Conservation (phyloP, 2,113 vertebrate species). For the Antidorcas marsupialis region DNA sequence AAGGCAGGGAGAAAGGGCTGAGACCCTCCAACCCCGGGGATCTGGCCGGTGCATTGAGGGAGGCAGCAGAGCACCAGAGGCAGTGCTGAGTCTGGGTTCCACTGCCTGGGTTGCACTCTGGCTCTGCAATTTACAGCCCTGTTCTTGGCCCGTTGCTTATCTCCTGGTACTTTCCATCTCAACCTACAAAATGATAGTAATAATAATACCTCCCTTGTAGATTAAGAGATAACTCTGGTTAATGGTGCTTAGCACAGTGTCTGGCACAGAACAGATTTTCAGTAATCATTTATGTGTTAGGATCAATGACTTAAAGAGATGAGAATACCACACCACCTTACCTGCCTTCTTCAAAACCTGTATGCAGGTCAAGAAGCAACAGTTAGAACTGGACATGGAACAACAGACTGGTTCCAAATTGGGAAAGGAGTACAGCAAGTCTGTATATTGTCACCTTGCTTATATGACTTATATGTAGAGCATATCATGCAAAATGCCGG, state of each 20-base stretch:
- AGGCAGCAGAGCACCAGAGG: neutral
- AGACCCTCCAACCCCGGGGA: neutral
- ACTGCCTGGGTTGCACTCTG: neutral
- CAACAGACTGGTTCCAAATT: neutral
- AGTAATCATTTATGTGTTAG: neutral
- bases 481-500: neutral
- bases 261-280: neutral
- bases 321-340: neutral
- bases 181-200: neutral
- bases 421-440: neutral
- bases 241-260: neutral
- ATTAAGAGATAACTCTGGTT: neutral
- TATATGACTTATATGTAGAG: neutral
- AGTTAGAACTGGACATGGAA: neutral
- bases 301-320: neutral
- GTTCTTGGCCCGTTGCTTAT: too few species aligned
- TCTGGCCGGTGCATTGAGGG: accelerated
- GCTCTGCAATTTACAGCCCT: neutral
- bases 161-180: neutral
- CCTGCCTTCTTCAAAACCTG: neutral
- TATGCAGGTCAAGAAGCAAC: neutral
- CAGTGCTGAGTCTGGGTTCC: neutral
- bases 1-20: neutral
- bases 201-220: neutral
- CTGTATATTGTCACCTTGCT: neutral